Percentiles rank a stretch among this genome's conserved stretches.
Evolutionary conservation across 1,140 invertebrate genomes (phyloP).

Genomic region (Diorhabda carinulata): DNA sequence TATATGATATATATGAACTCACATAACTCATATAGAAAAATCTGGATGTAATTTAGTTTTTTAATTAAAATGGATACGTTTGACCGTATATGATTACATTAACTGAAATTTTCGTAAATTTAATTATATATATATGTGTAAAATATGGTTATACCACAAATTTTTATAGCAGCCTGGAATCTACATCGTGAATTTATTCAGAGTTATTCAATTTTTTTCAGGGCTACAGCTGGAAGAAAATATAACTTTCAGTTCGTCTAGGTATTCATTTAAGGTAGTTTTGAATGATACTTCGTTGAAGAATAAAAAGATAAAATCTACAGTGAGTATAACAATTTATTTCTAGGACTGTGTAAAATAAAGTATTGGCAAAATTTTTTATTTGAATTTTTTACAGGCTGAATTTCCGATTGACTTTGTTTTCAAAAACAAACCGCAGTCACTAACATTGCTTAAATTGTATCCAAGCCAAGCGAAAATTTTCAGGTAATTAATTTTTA

Average conservation of each 20-base stretch:
- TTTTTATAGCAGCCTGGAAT: too few relatives aligned
- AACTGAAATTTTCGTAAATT: too few relatives aligned
- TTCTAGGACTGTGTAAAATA: too few relatives aligned
- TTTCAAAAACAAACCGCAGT: slow-evolving; percentile 12
- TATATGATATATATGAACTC: too few relatives aligned
- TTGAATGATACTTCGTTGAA: slow-evolving; percentile 24
- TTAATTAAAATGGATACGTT: too few relatives aligned
- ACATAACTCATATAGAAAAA: too few relatives aligned
- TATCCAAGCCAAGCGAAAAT: slow-evolving; percentile 24
- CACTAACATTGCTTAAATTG: slow-evolving; percentile 14
- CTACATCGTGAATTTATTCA: too few relatives aligned
- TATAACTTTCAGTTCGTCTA: slow-evolving; percentile 7
- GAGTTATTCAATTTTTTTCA: slow-evolving; percentile 11
- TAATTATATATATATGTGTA: too few relatives aligned
- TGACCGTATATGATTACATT: too few relatives aligned
- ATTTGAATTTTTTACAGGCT: slow-evolving; percentile 14
- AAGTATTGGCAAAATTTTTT: too few relatives aligned
- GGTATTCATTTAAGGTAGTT: slow-evolving; percentile 14
- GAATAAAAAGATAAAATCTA: slow-evolving; percentile 8
- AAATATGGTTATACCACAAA: too few relatives aligned
- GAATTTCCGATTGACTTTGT: slow-evolving; percentile 17
- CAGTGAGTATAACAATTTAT: slow-evolving; percentile 12
- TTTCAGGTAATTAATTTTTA: slow-evolving; percentile 20
- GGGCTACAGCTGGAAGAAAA: slow-evolving; percentile 20
- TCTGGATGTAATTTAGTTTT: too few relatives aligned